phyloP scores from a whole-genome alignment of 1,140 invertebrate species.

The Eupristina koningsbergeri region DNA sequence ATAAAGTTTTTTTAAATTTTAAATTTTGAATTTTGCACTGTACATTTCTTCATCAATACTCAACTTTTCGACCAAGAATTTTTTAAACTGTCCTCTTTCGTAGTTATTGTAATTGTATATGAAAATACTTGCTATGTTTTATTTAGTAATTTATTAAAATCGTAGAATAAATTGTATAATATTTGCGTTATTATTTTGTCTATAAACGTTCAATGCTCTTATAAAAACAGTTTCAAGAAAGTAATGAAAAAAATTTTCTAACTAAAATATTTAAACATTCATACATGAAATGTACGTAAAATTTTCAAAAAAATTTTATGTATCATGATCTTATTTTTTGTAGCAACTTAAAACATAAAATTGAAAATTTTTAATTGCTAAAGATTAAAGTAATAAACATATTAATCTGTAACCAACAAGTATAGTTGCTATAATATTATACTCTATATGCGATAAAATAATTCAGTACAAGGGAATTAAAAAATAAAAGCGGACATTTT shows the following conservation, averaged over 20 bases:
- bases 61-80: slow-evolving; percentile 20
- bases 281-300: too few relatives aligned
- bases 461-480: not conserved
- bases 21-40: not conserved
- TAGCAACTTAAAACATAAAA: too few relatives aligned
- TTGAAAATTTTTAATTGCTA: too few relatives aligned
- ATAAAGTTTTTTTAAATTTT: too few relatives aligned
- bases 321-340: too few relatives aligned
- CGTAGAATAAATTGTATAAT: slow-evolving; percentile 22
- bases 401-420: not conserved
- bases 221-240: not conserved
- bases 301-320: too few relatives aligned
- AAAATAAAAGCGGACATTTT: not conserved
- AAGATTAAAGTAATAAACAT: slow-evolving; percentile 6
- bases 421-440: not conserved
- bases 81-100: slow-evolving; percentile 16
- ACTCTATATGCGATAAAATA: not conserved
- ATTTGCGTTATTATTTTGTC: not conserved
- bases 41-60: slow-evolving; percentile 22
- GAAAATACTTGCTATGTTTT: slow-evolving; percentile 35
- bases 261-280: too few relatives aligned
- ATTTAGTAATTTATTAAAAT: slow-evolving; percentile 50
- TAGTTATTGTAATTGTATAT: slow-evolving; percentile 35
- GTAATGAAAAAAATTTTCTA: not conserved
- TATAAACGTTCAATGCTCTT: not conserved